Evolutionary conservation across 2,113 vertebrate species (phyloP).

Genomic region (Carassius auratus): DNA sequence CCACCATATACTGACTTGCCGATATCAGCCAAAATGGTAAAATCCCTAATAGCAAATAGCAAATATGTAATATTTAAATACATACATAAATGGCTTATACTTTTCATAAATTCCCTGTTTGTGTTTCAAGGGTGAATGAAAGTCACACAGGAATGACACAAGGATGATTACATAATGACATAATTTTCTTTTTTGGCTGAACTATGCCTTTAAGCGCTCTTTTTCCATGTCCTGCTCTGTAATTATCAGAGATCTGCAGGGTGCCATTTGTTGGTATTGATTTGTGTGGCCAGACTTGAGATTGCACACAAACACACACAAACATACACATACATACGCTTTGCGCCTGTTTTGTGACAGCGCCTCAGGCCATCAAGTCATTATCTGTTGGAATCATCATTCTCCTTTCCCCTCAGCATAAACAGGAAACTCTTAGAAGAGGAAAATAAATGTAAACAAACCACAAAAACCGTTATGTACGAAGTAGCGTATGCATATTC

Average conservation of each 20-base stretch:
- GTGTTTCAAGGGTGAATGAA: not conserved
- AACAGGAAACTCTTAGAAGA: conserved; percentile 26
- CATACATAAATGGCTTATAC: not conserved
- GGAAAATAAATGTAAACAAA: conserved; percentile 26
- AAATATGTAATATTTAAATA: no score
- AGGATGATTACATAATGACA: conserved; percentile 5
- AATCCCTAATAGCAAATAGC: not conserved
- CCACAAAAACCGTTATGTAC: not conserved
- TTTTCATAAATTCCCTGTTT: not conserved
- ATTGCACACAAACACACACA: conserved; percentile 41
- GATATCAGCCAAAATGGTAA: not conserved
- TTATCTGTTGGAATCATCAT: conserved; percentile 60
- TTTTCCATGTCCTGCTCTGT: conserved; percentile 59
- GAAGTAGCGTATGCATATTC: conserved; percentile 4
- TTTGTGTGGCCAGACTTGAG: conserved; percentile 64
- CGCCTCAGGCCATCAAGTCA: conserved; percentile 58
- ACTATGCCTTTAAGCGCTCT: conserved; percentile 30
- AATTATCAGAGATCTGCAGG: conserved; percentile 68
- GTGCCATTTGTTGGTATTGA: conserved; percentile 72
- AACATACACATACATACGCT: not conserved
- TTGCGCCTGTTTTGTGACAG: conserved; percentile 15
- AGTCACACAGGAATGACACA: not conserved
- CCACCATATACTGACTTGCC: not conserved
- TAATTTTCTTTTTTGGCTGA: not conserved
- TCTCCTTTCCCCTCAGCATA: conserved; percentile 31